Conservation (phyloP, 1,140 invertebrate genomes). For the Drosophila cardini region DNA sequence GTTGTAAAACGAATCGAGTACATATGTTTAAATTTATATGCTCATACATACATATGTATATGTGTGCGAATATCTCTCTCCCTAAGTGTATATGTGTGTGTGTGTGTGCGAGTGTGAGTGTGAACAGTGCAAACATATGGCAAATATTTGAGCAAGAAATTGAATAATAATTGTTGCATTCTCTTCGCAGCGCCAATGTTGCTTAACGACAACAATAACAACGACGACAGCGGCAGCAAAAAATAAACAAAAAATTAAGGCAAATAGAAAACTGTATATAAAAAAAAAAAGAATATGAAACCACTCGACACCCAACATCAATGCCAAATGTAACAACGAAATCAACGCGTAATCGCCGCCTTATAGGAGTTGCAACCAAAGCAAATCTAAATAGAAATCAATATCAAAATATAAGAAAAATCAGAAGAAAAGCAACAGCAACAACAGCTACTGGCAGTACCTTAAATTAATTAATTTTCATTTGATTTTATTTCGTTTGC, state of each 20-base stretch:
- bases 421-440: constrained; percentile 1
- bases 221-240: not conserved
- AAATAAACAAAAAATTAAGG: constrained; percentile 20
- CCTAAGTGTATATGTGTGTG: constrained; percentile 16
- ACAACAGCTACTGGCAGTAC: constrained; percentile 18
- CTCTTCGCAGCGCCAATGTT: constrained; percentile 48
- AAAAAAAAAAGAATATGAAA: no score
- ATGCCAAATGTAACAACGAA: constrained; percentile 67
- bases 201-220: constrained; percentile 16
- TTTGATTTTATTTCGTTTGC: constrained; percentile 58
- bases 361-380: constrained; percentile 47
- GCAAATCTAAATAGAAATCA: constrained; percentile 16
- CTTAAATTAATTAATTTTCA: constrained; percentile 39
- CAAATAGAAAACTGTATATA: constrained; percentile 15
- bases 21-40: constrained; percentile 27
- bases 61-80: not conserved
- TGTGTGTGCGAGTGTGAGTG: no score
- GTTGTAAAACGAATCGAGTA: constrained; percentile 58
- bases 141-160: constrained; percentile 17
- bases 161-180: constrained; percentile 58
- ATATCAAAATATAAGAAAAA: constrained; percentile 32
- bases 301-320: constrained; percentile 28
- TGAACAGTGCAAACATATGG: constrained; percentile 70
- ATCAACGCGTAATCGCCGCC: constrained; percentile 46
- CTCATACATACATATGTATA: not conserved